A percentile compares a stretch with the other conserved stretches of the same genome.
phyloP scores from a whole-genome alignment of 2,888 invertebrate species.

The Oscheius onirici region DNA sequence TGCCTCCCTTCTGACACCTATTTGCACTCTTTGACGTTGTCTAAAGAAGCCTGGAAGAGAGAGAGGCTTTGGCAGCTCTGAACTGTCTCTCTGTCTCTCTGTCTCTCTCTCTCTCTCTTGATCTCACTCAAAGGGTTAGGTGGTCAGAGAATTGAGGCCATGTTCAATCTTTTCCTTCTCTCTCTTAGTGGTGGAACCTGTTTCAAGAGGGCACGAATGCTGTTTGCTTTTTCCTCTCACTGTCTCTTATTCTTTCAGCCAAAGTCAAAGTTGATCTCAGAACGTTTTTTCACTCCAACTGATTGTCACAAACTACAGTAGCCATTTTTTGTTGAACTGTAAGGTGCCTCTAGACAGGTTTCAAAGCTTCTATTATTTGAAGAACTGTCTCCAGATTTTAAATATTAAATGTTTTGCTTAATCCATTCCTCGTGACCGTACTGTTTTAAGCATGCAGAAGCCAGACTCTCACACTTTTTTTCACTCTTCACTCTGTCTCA shows the following conservation, averaged over 20 bases:
- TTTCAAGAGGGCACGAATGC: constrained; percentile 9
- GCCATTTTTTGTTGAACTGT: too few species aligned
- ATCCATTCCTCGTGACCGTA: too few species aligned
- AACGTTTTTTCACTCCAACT: too few species aligned
- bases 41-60: neutral
- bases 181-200: constrained; percentile 8
- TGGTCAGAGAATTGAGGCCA: neutral
- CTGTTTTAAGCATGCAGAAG: too few species aligned
- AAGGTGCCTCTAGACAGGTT: too few species aligned
- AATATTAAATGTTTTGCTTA: too few species aligned
- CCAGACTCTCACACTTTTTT: too few species aligned
- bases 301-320: too few species aligned
- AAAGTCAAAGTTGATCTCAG: too few species aligned
- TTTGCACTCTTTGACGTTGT: constrained; percentile 32
- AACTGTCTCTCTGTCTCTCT: constrained; percentile 31
- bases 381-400: too few species aligned
- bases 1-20: constrained; percentile 18
- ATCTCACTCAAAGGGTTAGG: neutral
- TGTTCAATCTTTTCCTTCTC: constrained; percentile 15
- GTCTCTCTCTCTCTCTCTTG: constrained; percentile 31
- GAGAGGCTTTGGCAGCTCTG: neutral
- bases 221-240: constrained; percentile 19
- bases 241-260: neutral
- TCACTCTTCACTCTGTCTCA: too few species aligned
- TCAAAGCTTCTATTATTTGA: too few species aligned